Evolutionary conservation across 2,888 invertebrate species (phyloP).

Genomic region (Malthinus flaveolus): DNA sequence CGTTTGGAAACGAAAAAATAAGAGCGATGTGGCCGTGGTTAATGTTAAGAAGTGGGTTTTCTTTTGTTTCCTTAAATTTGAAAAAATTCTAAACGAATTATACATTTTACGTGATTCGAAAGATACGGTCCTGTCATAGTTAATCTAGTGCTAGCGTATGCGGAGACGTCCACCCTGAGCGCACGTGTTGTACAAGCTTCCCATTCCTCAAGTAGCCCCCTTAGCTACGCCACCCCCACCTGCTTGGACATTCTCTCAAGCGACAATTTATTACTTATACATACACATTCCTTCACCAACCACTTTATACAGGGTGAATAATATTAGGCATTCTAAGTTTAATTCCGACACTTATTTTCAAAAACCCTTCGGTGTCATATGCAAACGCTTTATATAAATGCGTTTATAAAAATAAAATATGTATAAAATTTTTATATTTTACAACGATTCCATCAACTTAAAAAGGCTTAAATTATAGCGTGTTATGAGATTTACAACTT

Average conservation of each 20-base stretch:
- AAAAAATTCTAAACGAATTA: no score
- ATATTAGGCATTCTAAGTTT: conserved; percentile 14
- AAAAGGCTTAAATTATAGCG: neutral
- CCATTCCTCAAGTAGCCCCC: conserved; percentile 46
- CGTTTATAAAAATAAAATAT: no score
- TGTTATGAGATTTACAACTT: conserved; percentile 5
- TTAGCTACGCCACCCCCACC: conserved; percentile 52
- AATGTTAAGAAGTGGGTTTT: no score
- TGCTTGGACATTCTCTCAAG: conserved; percentile 64
- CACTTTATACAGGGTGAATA: conserved; percentile 39
- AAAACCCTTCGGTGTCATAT: neutral
- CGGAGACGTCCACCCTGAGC: conserved; percentile 49
- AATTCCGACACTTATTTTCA: neutral
- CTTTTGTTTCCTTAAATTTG: no score
- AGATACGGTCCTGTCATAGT: conserved; percentile 43
- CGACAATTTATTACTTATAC: conserved; percentile 55
- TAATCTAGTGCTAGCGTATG: conserved; percentile 49
- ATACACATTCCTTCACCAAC: conserved; percentile 45
- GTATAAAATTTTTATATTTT: no score
- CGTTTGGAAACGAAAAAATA: no score
- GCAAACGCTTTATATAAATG: neutral
- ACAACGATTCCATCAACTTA: no score
- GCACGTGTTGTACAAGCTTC: conserved; percentile 50
- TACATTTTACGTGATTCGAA: neutral
- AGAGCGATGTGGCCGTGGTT: no score